Percentiles rank a stretch among this genome's conserved stretches.
These are phyloP conservation scores for Isichthys henryi DNA, from an alignment of 2,113 vertebrate genomes.

Conservation along the genomic window DNA sequence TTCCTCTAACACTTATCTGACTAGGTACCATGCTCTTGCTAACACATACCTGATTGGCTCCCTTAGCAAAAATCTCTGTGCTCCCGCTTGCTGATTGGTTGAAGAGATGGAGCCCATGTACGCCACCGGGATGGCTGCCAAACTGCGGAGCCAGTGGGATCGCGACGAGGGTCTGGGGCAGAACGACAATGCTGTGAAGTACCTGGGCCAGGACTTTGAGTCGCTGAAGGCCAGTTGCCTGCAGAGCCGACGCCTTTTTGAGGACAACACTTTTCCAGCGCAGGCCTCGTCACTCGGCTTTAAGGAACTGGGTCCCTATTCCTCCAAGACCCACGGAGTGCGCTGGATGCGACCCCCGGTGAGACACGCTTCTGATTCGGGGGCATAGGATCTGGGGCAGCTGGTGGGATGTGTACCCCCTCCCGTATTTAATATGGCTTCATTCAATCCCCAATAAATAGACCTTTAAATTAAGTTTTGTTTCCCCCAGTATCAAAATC, in stretches of 20 bases:
- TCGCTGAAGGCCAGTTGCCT: slow-evolving; percentile 47
- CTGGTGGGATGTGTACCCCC: background rate
- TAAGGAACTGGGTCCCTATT: slow-evolving; percentile 64
- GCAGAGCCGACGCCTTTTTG: slow-evolving; percentile 52
- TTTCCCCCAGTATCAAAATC: background rate
- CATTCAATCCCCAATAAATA: background rate
- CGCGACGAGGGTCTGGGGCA: slow-evolving; percentile 62
- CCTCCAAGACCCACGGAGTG: slow-evolving; percentile 64
- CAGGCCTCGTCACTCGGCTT: slow-evolving; percentile 61
- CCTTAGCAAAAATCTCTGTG: background rate
- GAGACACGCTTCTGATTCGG: slow-evolving; percentile 34
- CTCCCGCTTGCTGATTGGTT: background rate
- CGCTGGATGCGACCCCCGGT: slow-evolving; percentile 71
- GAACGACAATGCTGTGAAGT: slow-evolving; percentile 64
- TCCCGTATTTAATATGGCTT: background rate
- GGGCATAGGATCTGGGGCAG: background rate
- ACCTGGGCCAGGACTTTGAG: slow-evolving; percentile 66
- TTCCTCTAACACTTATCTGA: background rate
- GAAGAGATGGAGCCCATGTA: slow-evolving; percentile 44
- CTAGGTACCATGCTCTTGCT: background rate
- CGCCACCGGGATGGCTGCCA: slow-evolving; percentile 65
- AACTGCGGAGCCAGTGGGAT: slow-evolving; percentile 61
- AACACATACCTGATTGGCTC: background rate
- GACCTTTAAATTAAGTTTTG: background rate
- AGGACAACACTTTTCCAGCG: slow-evolving; percentile 60